Base-by-base conservation (phyloP, 2,113 vertebrate genomes). In the Cyprichromis sp. region DNA sequence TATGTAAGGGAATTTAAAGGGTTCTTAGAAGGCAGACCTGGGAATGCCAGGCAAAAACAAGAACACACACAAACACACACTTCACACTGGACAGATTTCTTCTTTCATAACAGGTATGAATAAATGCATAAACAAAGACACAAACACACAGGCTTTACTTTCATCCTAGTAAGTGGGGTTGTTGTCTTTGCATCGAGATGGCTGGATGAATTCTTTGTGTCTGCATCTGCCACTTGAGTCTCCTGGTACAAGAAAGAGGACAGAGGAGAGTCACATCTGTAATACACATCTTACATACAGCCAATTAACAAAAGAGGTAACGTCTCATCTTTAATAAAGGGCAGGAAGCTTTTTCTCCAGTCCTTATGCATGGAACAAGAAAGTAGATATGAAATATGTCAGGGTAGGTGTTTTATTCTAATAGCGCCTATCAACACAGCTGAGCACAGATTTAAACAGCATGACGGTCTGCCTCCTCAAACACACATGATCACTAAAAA, bases 171-270 rank as follows among this genome's bases (percentile, higher is more conserved):
- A 94, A 81, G 52, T n/a, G 95, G 84, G 82, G 55, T 85, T 1
- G 59, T 81, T 79, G 88, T 85, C 53, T 89, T 87, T 38, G 71
- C 54, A 36, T 16, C 31, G 16, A 90, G 66, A 50, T 31, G 82
- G 78, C 34, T 47, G n/a, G 82, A 45, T 54, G 83, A 88, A 34
- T 8, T 90, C 36, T 84, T 84, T 83, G 83, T 86, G 78, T 84
- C 84, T 40, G 17, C 34, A 4, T 85, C 83, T 2, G 78, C 92
- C 80, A 86, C 16, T 8, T 87, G 45, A 6, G 50, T 86, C 85
- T 95, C 95, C 95, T 95, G 78, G 19, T 80, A 86, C 79, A 50
- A 90, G 19, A 85, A n/a, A 88, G 80, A 85, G 61, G 24, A 91
- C 68, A 89, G 55, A 84, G 19, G 21, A 81, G 3, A 10, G 13